Evolutionary conservation across 2,113 vertebrate genomes (phyloP).

Genomic region (Stigmatopora argus): DNA sequence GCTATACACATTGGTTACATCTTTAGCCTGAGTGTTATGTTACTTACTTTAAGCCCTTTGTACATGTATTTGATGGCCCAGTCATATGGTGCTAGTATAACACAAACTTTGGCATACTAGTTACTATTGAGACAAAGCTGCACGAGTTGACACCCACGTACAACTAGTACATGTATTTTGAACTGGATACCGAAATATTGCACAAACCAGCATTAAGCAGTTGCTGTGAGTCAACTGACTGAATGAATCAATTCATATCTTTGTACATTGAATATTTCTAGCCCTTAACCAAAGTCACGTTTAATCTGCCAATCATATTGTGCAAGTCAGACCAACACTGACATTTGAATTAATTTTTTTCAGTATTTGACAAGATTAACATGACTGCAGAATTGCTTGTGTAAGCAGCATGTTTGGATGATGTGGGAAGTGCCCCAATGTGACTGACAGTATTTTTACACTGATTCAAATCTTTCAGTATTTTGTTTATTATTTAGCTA

Average conservation of each 20-base stretch:
- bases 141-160: background rate
- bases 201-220: background rate
- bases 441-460: background rate
- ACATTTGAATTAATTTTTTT: background rate
- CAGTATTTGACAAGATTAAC: background rate
- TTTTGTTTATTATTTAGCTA: background rate
- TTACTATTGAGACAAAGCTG: too few relatives aligned
- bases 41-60: background rate
- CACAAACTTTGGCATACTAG: background rate
- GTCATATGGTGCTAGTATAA: background rate
- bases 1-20: conserved; percentile 14
- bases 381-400: background rate
- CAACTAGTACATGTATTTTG: background rate
- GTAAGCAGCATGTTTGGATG: background rate
- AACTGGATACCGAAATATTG: background rate
- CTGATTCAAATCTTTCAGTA: background rate
- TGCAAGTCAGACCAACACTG: background rate
- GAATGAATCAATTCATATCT: background rate
- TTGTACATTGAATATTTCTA: background rate
- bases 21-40: background rate
- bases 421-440: too few relatives aligned
- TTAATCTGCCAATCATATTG: background rate
- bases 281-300: background rate
- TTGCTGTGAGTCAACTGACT: background rate
- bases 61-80: background rate